Base-by-base conservation (phyloP, 2,113 vertebrate genomes). In the Zapornia atra region DNA sequence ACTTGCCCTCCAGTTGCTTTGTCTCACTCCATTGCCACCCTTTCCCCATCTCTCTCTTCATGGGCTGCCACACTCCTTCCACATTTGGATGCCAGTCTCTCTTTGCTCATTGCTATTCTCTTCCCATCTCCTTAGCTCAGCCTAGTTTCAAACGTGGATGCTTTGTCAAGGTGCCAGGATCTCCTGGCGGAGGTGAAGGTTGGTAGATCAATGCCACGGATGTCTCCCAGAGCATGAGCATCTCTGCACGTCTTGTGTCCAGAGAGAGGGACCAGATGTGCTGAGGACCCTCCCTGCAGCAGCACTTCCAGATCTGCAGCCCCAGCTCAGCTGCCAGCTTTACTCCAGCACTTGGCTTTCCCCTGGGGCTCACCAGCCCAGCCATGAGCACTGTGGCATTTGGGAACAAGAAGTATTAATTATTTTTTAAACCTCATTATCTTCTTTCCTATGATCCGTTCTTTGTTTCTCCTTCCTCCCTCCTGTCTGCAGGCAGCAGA, bases 31-130 rank as follows among this genome's bases (percentile, higher is more conserved):
- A 68, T 51, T 59, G 46, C 40, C 71, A 59, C 29, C 26, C n/a
- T 12, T 78, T 75, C 66, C 61, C 46, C 63, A 69, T 50, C 16
- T 25, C 48, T 81, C 34, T 82, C 77, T 70, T 28, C 42, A 11
- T n/a, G 46, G 31, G 29, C 61, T 86, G 46, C 76, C 86, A 89
- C 15, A 7, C 25, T 94, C 53, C 69, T 31, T 83, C 42, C 56
- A 46, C 76, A 66, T 90, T 92, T 75, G 73, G 64, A 90, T 86
- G 56, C 86, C 83, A 51, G 48, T 38, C 83, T 87, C 53, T 60
- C 86, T 88, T 83, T 59, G 76, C 82, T 94, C 92, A 95, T 86
- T 92, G 80, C 82, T 90, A 83, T 95, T 96, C 91, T 66, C 56
- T 71, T 61, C 44, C 80, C 88, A 46, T 82, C 72, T 51, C 84